phyloP scores from a whole-genome alignment of 2,888 invertebrate species.

The Aleiodes testaceus region DNA sequence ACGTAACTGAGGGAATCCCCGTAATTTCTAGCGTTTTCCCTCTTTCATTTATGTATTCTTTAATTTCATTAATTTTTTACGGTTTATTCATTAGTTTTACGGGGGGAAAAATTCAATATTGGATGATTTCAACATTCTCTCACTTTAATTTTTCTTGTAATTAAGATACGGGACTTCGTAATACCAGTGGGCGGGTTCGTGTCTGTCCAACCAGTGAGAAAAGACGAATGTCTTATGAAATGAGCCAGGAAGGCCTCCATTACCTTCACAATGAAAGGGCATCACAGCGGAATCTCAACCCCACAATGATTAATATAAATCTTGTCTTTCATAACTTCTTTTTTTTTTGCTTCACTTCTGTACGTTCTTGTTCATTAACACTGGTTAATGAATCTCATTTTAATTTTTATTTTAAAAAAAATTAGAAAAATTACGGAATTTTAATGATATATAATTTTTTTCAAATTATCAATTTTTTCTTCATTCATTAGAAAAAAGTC shows the following conservation, averaged over 20 bases:
- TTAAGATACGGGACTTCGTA: conserved; percentile 43
- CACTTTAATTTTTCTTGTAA: conserved; percentile 29
- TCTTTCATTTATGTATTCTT: conserved; percentile 16
- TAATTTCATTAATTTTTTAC: conserved; percentile 10
- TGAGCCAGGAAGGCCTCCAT: conserved; percentile 40
- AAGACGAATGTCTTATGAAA: conserved; percentile 45
- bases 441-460: too few species aligned
- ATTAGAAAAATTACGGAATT: background rate
- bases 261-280: conserved; percentile 38
- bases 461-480: too few species aligned
- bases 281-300: conserved; percentile 31
- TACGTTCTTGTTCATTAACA: conserved; percentile 19
- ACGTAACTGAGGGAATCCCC: conserved; percentile 55
- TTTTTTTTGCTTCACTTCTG: background rate
- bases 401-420: conserved; percentile 17
- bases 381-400: conserved; percentile 35
- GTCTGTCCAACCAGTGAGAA: conserved; percentile 32
- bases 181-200: conserved; percentile 40
- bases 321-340: background rate
- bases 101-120: conserved; percentile 9
- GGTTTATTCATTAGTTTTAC: conserved; percentile 2
- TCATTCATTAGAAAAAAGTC: too few species aligned
- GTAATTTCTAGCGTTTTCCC: conserved; percentile 41
- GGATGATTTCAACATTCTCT: background rate
- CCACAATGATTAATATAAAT: conserved; percentile 33